Conservation (phyloP, 2,113 vertebrate genomes). For the Andinoacara biseriatus region DNA sequence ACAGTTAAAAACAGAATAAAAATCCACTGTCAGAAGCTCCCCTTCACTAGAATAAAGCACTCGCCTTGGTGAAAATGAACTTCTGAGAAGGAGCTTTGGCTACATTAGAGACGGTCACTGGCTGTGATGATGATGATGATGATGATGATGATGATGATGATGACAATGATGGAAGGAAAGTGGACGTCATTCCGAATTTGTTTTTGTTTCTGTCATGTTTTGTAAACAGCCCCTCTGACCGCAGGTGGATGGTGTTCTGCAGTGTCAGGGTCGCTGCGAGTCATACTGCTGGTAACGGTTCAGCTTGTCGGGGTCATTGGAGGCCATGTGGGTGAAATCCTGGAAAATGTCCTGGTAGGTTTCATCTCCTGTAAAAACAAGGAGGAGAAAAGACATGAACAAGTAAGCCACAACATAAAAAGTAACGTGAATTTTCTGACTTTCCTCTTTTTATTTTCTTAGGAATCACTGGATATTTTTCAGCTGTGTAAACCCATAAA, state of each 20-base stretch:
- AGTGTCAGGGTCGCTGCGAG: conserved; percentile 81
- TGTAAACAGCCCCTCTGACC: not conserved
- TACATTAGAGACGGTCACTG: not conserved
- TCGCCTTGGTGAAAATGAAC: not conserved
- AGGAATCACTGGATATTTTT: not conserved
- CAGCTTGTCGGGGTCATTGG: conserved; percentile 95
- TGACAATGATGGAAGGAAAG: not conserved
- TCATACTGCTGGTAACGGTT: conserved; percentile 91
- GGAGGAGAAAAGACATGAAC: not conserved
- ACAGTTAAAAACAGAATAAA: not conserved
- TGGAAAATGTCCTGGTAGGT: conserved; percentile 98
- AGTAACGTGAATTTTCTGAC: not conserved
- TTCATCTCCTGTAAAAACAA: conserved; percentile 87
- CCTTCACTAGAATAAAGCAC: conserved; percentile 11
- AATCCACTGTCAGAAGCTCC: conserved; percentile 13
- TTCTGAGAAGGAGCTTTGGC: not conserved
- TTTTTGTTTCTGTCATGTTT: not conserved
- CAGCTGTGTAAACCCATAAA: not conserved
- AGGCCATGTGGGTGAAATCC: conserved; percentile 99
- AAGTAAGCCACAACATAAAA: not conserved
- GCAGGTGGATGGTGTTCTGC: not conserved
- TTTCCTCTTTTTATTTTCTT: not conserved
- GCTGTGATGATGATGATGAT: not conserved
- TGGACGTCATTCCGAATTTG: not conserved
- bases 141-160: not conserved